Evolutionary conservation across 2,113 vertebrate species (phyloP).

Genomic region (Brevimyrus niger): DNA sequence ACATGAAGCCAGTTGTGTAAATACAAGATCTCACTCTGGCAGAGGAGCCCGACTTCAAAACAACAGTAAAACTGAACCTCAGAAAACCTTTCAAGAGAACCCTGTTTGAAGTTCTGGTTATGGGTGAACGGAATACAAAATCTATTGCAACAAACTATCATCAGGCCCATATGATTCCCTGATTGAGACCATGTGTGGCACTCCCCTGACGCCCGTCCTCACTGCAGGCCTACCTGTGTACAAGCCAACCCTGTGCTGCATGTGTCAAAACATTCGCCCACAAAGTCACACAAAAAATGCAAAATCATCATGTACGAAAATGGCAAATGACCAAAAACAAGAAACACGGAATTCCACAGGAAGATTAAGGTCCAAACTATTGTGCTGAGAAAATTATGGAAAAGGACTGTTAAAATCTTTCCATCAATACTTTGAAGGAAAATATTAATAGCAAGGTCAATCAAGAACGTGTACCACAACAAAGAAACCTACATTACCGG

Average conservation of each 20-base stretch:
- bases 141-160: constrained; percentile 74
- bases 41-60: constrained; percentile 81
- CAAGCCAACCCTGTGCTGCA: constrained; percentile 35
- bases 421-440: constrained; percentile 52
- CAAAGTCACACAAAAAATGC: constrained; percentile 52
- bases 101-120: constrained; percentile 79
- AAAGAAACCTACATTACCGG: constrained; percentile 58
- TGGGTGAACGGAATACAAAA: constrained; percentile 78
- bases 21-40: constrained; percentile 72
- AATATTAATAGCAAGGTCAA: constrained; percentile 23
- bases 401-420: constrained; percentile 16
- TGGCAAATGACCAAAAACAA: neutral
- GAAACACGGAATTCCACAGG: neutral
- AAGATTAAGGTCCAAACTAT: neutral
- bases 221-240: constrained; percentile 35
- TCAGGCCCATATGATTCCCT: constrained; percentile 69
- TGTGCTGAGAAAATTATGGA: neutral
- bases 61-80: constrained; percentile 76
- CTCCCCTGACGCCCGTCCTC: constrained; percentile 61
- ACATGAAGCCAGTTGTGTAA: constrained; percentile 86
- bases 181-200: constrained; percentile 84
- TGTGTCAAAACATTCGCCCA: constrained; percentile 72
- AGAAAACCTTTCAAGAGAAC: constrained; percentile 71
- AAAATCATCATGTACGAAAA: constrained; percentile 11
- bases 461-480: constrained; percentile 18